Conservation (phyloP, 2,797 vertebrate genomes). For the Eulemur coronatus region DNA sequence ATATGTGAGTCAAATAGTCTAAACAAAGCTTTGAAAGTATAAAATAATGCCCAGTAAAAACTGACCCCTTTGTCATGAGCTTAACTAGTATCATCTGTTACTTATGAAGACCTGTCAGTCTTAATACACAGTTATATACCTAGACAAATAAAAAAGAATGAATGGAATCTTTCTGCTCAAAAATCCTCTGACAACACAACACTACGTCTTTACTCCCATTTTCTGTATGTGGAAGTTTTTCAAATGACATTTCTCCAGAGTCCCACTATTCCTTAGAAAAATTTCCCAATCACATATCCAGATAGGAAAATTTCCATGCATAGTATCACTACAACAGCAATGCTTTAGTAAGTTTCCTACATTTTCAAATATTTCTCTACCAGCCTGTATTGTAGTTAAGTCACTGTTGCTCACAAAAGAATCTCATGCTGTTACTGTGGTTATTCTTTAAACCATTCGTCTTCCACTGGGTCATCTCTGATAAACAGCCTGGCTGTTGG, state of each 20-base stretch:
- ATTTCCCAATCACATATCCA: not conserved
- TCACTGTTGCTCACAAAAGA: not conserved
- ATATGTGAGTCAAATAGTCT: not conserved
- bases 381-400: not conserved
- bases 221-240: not conserved
- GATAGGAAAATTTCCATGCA: not conserved
- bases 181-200: not conserved
- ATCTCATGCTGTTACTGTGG: not conserved
- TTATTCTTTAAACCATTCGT: slow-evolving; percentile 19
- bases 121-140: not conserved
- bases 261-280: not conserved
- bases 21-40: not conserved
- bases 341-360: not conserved
- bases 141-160: not conserved
- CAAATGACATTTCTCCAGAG: not conserved
- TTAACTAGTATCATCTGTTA: not conserved
- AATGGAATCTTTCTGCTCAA: not conserved
- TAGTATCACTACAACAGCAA: not conserved
- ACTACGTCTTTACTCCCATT: not conserved
- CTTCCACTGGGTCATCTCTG: not conserved
- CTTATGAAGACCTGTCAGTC: not conserved
- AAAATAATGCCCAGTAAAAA: not conserved
- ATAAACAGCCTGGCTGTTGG: not conserved
- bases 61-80: not conserved
- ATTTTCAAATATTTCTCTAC: not conserved